Evolutionary conservation across 2,113 vertebrate species (phyloP).

Genomic region (Peromyscus polionotus): DNA sequence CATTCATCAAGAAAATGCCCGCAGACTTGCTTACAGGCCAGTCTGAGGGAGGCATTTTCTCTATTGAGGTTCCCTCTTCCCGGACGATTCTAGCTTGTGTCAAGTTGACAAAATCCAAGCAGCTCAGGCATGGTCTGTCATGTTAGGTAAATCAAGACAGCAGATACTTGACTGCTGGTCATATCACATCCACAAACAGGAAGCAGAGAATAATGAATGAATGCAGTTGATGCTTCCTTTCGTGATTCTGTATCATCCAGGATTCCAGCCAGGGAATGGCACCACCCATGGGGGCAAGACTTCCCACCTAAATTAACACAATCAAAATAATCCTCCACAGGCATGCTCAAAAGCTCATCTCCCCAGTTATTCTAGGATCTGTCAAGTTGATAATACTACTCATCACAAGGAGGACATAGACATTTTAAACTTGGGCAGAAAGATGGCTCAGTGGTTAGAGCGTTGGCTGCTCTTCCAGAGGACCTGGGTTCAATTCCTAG

Average conservation of each 20-base stretch:
- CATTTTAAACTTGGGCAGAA: not conserved
- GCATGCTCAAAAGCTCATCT: not conserved
- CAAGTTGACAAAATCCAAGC: not conserved
- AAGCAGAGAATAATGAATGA: not conserved
- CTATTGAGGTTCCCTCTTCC: not conserved
- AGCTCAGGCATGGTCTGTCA: not conserved
- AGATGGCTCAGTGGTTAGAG: not conserved
- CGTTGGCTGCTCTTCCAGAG: not conserved
- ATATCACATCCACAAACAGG: not conserved
- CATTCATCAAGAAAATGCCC: not conserved
- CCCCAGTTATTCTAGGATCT: not conserved
- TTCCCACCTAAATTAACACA: not conserved
- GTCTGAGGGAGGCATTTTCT: not conserved
- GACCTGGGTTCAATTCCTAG: not conserved
- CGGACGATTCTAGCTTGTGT: not conserved
- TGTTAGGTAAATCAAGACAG: not conserved
- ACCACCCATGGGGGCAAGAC: not conserved
- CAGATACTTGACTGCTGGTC: not conserved
- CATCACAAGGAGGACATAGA: not conserved
- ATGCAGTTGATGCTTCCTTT: not conserved
- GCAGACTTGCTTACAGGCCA: not conserved
- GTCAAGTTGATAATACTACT: not conserved
- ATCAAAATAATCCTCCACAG: not conserved
- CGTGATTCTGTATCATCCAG: no score
- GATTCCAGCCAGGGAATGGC: not conserved